Base-by-base conservation (phyloP, 2,797 vertebrate genomes). In the Pseudomugil tenellus region DNA sequence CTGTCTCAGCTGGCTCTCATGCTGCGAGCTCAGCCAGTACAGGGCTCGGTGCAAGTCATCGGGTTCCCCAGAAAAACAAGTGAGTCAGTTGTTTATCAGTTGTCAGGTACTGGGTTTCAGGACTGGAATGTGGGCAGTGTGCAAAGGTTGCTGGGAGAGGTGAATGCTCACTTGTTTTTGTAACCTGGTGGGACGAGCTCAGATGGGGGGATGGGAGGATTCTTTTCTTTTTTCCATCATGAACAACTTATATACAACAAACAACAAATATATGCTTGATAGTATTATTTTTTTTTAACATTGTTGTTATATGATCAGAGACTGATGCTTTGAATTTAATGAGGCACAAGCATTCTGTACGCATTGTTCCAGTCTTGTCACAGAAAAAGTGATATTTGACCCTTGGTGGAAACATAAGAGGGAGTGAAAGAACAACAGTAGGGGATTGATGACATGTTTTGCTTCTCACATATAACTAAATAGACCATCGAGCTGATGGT, bases 71-170 rank as follows among this genome's bases (percentile, higher is more conserved):
- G 91, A 89, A 93, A 94, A 93, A 94, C 92, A 94, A 94, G 91
- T 91, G 92, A 93, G 89, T 93, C 92, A 93, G 91, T 93, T 94
- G 94, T 93, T 94, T 94, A 93, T 93, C 93, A 92, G 73, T 93
- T 94, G 90, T 93, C 92, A 95, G 94, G 91, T 93, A 92, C 89
- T 83, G 84, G 88, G 91, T 92, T 95, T 93, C 91, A 92, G 89
- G 84, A 62, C 83, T 88, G 93, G 94, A 94, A 94, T 93, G 93
- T 48, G 72, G 91, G 88, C 91, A 71, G 87, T 91, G 92, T 92
- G 91, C 93, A 94, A 94, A 93, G 89, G 91, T 93, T 91, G 85
- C 87, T 91, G 87, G 79, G 89, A 92, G 89, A 93, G 87, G 87
- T 93, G 92, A 92, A 92, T 84, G 85, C 90, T 84, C 79, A 77